Conservation (phyloP, 2,888 invertebrate species). For the Amblyjoppa proteus region DNA sequence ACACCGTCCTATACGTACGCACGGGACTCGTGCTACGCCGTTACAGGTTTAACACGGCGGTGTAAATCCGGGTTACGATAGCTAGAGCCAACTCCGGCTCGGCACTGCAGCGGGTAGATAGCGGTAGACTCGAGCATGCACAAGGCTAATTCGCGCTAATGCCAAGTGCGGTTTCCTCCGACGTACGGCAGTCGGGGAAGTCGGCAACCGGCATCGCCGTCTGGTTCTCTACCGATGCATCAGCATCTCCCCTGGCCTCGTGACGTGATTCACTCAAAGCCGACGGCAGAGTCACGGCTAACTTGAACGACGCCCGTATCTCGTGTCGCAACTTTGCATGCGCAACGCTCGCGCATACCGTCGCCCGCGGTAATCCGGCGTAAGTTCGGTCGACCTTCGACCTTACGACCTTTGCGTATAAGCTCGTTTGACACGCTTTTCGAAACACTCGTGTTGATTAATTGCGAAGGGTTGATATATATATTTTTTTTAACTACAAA, state of each 20-base stretch:
- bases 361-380: background rate
- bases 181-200: conserved; percentile 75
- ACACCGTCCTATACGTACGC: background rate
- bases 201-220: conserved; percentile 73
- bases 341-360: background rate
- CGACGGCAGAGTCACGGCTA: conserved; percentile 33
- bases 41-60: conserved; percentile 24
- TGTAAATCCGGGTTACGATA: conserved; percentile 49
- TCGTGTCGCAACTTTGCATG: background rate
- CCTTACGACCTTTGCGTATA: background rate
- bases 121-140: conserved; percentile 54
- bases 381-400: background rate
- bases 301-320: conserved; percentile 10
- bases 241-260: conserved; percentile 15
- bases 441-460: background rate
- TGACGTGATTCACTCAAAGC: conserved; percentile 41
- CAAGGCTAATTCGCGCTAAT: conserved; percentile 80
- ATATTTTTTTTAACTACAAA: too few species aligned
- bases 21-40: conserved; percentile 26
- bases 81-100: conserved; percentile 12
- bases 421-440: background rate
- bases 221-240: conserved; percentile 37
- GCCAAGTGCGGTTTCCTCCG: conserved; percentile 64
- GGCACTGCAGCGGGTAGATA: conserved; percentile 30
- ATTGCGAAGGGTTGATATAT: background rate